Evolutionary conservation across 2,888 invertebrate species (phyloP).

Genomic region (Drosophila imparisetae): DNA sequence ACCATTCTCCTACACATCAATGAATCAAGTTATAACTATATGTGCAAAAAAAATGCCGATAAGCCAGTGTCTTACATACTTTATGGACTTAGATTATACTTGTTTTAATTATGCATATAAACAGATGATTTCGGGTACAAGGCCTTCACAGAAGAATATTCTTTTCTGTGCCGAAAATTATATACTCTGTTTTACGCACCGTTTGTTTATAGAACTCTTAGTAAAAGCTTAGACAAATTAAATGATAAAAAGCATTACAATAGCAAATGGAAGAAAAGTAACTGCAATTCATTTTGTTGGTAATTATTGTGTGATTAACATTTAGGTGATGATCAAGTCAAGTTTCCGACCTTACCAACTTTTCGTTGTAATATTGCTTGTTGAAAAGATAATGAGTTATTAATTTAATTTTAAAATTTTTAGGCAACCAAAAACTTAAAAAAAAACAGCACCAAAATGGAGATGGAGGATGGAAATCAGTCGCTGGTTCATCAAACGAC

Average conservation of each 20-base stretch:
- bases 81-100: background rate
- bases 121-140: background rate
- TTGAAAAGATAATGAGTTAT: background rate
- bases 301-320: background rate
- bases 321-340: background rate
- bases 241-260: background rate
- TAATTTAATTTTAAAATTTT: constrained; percentile 6
- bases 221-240: background rate
- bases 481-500: constrained; percentile 23
- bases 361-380: background rate
- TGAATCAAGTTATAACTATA: too few relatives aligned
- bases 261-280: too few relatives aligned
- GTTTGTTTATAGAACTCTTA: background rate
- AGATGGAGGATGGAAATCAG: constrained; percentile 48
- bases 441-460: constrained; percentile 29
- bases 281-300: background rate
- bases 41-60: background rate
- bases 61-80: background rate
- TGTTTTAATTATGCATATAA: background rate
- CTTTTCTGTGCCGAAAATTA: background rate
- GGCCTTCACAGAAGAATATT: background rate
- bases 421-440: constrained; percentile 21
- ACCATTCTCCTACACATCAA: background rate
- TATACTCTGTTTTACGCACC: background rate
- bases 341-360: background rate